Evolutionary conservation across 2,888 invertebrate genomes (phyloP), one percentile per base, ranked within the genome.

Genomic region (Synergus laeviventris): DNA sequence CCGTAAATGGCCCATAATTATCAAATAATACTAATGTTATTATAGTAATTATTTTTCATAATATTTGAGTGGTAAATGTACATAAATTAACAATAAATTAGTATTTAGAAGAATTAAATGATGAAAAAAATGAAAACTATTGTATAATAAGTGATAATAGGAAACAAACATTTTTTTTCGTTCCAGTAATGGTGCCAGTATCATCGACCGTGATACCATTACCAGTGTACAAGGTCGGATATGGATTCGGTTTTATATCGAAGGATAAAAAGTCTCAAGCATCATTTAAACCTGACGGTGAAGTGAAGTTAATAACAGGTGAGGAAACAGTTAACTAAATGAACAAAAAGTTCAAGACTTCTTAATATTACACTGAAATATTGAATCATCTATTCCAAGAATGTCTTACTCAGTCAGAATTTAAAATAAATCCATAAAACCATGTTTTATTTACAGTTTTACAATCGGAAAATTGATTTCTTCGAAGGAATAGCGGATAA

Each of bases 201-300:
- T 94, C 94, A 0, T 94, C 94, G 3, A 94, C 94, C 16, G 94
- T 94, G 8, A 94, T 94, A 82, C 94, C 94, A 2, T 87, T 94
- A 49, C 92, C 93, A 2, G 93, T 93, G 60, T 93, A 94, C 85
- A 93, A 93, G 89, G 93, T 94, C 9, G 92, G 93, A 82, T 93
- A 92, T 82, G 92, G 92, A 7, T 87, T 93, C 74, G 92, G 86
- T 49, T 85, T 89, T 62, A 64, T 82, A 66, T 83, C 88, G 18
- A 89, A 89, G 74, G 85, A 87, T 75, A 89, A 89, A 31, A 89
- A 89, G 62, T 75, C 86, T 18, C 87, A 88, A 75, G 84, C 86
- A 1, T 83, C 85, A 5, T 87, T 85, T 78, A 89, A 89, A 76
- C 88, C 89, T 14, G 87, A 88, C 60, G 88, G 84, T n/a, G 82